phyloP scores from a whole-genome alignment of 2,797 vertebrate genomes.

The Esox masquinongy region DNA sequence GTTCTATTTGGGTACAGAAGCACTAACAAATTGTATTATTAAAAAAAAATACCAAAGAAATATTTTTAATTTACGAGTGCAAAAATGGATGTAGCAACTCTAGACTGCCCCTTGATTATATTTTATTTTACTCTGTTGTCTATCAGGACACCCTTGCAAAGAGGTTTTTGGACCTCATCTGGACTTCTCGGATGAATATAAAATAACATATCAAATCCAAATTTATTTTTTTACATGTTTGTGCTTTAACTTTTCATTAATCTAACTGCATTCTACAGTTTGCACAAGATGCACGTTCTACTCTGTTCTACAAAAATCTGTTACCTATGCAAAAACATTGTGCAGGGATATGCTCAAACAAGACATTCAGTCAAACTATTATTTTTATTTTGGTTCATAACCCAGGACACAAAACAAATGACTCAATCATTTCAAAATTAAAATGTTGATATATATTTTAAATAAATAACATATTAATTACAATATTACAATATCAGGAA shows the following conservation, averaged over 20 bases:
- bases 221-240: not conserved
- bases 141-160: not conserved
- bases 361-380: not conserved
- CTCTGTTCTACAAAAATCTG: not conserved
- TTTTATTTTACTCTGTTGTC: too few species aligned
- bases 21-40: too few species aligned
- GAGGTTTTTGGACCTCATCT: not conserved
- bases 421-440: not conserved
- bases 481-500: not conserved
- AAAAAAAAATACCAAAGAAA: too few species aligned
- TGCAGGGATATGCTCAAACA: not conserved
- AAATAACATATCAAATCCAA: not conserved
- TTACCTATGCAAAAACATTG: too few species aligned
- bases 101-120: too few species aligned
- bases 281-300: not conserved
- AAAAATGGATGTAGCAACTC: too few species aligned
- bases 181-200: not conserved
- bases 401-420: not conserved
- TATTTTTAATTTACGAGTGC: too few species aligned
- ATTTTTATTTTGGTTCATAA: not conserved
- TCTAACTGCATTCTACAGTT: not conserved
- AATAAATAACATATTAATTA: not conserved
- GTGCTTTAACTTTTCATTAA: not conserved
- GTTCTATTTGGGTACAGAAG: too few species aligned
- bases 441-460: not conserved